Base-by-base conservation (phyloP, 2,113 vertebrate genomes). In the Piaya cayana region DNA sequence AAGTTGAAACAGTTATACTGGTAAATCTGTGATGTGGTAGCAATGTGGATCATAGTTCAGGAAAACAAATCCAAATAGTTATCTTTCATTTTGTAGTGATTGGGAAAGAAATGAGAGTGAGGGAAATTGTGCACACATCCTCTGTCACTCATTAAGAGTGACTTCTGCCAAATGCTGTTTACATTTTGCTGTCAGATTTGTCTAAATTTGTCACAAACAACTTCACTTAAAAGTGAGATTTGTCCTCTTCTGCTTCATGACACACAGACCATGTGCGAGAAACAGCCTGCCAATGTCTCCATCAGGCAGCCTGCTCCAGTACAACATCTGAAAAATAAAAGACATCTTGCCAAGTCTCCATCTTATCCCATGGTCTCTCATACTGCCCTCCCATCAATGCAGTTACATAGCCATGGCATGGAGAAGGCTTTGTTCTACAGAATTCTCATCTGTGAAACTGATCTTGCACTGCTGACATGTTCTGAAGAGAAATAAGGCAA, bases 161-260 rank as follows among this genome's bases (percentile, higher is more conserved):
- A 82, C 92, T 97, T 93, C 59, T 94, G 94, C 88, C 92, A 96
- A 95, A 93, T 86, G 79, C 68, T 93, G 86, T 86, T 93, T 94
- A 88, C 32, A 70, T 95, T 95, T 63, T 83, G 10, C 79, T 96
- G 88, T 90, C 91, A 95, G 49, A 86, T 90, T 58, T 93, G 55
- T 56, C 90, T 88, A 72, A 95, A 88, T 90, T 91, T 88, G 88
- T 83, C 68, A 90, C 27, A 93, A 52, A 59, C 20, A 88, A 77
- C 30, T 91, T 6, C 0, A 79, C 45, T 85, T 87, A 78, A 91
- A 95, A 93, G 45, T 78, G 52, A 93, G 63, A 59, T 29, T 69
- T 76, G 26, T 86, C 81, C 86, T 81, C 27, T 75, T 70, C 23
- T 86, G 64, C 68, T 90, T 90, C n/a, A 58, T 94, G 88, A 92